A percentile compares a stretch with the other conserved stretches of the same genome.
phyloP scores from a whole-genome alignment of 1,140 invertebrate species.

The Brachionus rotundiformis region DNA sequence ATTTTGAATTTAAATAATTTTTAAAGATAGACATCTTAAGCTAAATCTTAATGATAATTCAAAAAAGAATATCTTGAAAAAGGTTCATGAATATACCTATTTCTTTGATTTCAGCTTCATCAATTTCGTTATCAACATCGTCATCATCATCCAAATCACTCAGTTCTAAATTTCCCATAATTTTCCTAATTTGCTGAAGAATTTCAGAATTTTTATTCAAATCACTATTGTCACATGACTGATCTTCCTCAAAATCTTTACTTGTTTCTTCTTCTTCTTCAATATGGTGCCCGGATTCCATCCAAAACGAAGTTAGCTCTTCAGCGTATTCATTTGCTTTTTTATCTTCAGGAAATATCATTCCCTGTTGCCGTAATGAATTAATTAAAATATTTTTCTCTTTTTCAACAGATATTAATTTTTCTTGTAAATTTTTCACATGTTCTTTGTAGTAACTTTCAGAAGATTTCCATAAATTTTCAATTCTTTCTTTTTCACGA shows the following conservation, averaged over 20 bases:
- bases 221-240: conserved; percentile 27
- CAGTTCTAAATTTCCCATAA: conserved; percentile 50
- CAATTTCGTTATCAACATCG: background rate
- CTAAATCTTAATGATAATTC: no score
- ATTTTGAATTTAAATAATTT: no score
- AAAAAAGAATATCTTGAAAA: no score
- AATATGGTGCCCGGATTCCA: conserved; percentile 3
- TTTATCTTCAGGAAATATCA: background rate
- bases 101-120: background rate
- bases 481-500: conserved; percentile 34
- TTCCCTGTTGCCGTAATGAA: conserved; percentile 16
- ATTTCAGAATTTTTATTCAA: conserved; percentile 34
- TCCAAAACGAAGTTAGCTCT: conserved; percentile 25
- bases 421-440: conserved; percentile 34
- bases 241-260: background rate
- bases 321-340: background rate
- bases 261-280: background rate
- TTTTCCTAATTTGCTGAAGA: conserved; percentile 40
- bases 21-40: no score
- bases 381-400: conserved; percentile 29
- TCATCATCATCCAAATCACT: conserved; percentile 42
- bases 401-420: conserved; percentile 20
- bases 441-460: conserved; percentile 41
- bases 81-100: no score
- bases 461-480: conserved; percentile 31